Conservation (phyloP, 37 sponge, comb jelly and placozoan species). For the Oscarella lobularis region DNA sequence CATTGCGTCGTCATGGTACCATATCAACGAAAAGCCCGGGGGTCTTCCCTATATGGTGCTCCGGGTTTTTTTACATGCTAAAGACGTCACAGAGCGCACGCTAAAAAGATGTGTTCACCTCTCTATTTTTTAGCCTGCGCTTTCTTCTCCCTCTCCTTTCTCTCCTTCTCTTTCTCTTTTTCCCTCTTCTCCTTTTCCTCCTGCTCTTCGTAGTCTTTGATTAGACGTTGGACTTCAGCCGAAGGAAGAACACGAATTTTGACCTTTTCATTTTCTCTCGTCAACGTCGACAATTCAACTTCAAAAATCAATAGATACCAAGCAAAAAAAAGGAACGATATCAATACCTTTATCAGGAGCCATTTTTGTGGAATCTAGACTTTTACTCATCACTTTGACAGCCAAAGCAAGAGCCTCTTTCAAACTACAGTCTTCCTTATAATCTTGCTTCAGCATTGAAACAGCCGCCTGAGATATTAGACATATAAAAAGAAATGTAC, state of each 20-base stretch:
- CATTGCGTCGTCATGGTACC: too few species aligned
- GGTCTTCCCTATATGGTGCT: too few species aligned
- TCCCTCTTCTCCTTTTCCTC: constrained; percentile 55
- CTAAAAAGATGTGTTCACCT: too few species aligned
- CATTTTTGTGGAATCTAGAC: constrained; percentile 84
- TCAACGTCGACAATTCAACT: constrained; percentile 90
- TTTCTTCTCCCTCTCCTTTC: too few species aligned
- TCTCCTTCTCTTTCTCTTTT: constrained; percentile 40
- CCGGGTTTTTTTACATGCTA: too few species aligned
- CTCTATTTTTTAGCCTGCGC: too few species aligned
- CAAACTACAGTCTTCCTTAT: constrained; percentile 64
- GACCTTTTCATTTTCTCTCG: constrained; percentile 44
- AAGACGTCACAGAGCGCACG: too few species aligned
- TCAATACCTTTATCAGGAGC: constrained; percentile 57
- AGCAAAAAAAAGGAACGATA: not conserved
- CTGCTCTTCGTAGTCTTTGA: constrained; percentile 31
- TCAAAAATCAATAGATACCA: not conserved
- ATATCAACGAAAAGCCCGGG: too few species aligned
- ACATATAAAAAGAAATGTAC: not conserved
- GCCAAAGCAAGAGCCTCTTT: constrained; percentile 84
- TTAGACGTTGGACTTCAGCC: constrained; percentile 12
- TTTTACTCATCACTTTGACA: constrained; percentile 88
- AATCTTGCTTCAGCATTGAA: constrained; percentile 94
- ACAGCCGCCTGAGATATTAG: constrained; percentile 56
- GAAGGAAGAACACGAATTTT: constrained; percentile 54